Base-by-base conservation (phyloP, 2,113 vertebrate genomes). In the Tringa solitaria region DNA sequence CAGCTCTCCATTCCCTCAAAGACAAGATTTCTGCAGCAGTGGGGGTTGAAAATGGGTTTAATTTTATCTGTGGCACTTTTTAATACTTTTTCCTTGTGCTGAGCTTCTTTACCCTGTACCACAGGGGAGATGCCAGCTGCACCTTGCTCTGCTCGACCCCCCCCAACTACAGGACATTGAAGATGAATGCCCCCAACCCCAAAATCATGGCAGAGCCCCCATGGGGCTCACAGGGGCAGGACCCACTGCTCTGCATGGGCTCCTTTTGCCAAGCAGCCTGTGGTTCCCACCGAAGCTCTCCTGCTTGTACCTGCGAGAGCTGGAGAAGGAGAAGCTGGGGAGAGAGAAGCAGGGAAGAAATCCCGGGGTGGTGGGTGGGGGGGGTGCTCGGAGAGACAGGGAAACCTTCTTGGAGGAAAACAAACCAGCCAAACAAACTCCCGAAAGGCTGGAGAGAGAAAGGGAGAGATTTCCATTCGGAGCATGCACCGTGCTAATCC, bases 391-490 rank as follows among this genome's bases (percentile, higher is more conserved):
- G 32, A 79, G 50, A 28, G 74, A 17, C 53, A 22, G n/a, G 14
- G 24, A 61, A 75, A 2, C 33, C 46, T 82, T 77, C 74, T 8
- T n/a, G 63, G 51, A 87, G 32, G 68, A 76, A 94, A 77, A 84
- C 37, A 78, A 89, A 50, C 41, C 54, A 51, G 68, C 41, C 43
- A 74, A 96, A 61, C 24, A 86, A 74, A 84, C 79, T 75, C 90
- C 72, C 3, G 11, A 79, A 89, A 90, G 19, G 69, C 60, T 77
- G 73, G 43, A 43, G 50, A 56, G 60, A 26, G 59, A 35, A 28
- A 37, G 16, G 39, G 32, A 76, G 65, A 75, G 77, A 88, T 97
- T 97, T 84, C 79, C 61, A 96, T 92, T 76, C 93, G 43, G 67
- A 92, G 92, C 92, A 91, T 92, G 92, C 74, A 61, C 61, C 2